These are phyloP conservation scores for Pelvicachromis taeniatus DNA, from an alignment of 2,113 vertebrate genomes.

Conservation along the genomic window DNA sequence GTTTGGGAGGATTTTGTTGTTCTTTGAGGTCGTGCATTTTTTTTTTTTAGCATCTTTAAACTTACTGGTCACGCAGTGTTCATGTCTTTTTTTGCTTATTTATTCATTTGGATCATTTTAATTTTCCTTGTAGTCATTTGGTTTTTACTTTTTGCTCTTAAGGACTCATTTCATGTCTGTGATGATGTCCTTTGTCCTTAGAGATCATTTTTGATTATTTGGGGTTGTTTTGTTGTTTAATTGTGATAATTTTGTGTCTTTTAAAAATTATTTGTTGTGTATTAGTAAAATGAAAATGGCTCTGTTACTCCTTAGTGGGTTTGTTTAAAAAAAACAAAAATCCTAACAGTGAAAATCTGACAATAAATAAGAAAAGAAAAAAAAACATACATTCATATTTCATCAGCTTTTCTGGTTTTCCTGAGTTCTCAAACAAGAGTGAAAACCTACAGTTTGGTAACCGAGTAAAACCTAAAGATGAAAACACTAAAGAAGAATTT, in stretches of 20 bases:
- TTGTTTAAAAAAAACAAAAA: rapidly evolving
- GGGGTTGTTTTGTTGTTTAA: not conserved
- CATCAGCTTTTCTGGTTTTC: not conserved
- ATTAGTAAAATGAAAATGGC: not conserved
- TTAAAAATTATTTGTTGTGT: not conserved
- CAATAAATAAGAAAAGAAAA: not conserved
- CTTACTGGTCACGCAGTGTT: not conserved
- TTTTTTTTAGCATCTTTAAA: too few species aligned
- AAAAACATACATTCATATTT: not conserved
- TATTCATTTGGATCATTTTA: rapidly evolving
- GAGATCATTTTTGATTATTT: not conserved
- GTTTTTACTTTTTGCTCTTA: not conserved
- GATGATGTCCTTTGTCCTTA: not conserved
- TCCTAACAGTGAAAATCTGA: rapidly evolving
- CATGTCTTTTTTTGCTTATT: rapidly evolving
- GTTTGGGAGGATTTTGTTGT: not conserved
- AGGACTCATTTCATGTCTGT: not conserved
- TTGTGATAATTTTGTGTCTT: not conserved
- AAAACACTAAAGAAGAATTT: not conserved
- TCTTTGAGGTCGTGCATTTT: not conserved
- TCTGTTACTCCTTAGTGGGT: not conserved
- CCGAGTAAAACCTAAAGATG: not conserved
- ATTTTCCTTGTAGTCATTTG: not conserved
- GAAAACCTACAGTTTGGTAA: not conserved
- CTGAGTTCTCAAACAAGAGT: not conserved